Conservation (phyloP, 2,888 invertebrate species). For the Quadroppia sp. region DNA sequence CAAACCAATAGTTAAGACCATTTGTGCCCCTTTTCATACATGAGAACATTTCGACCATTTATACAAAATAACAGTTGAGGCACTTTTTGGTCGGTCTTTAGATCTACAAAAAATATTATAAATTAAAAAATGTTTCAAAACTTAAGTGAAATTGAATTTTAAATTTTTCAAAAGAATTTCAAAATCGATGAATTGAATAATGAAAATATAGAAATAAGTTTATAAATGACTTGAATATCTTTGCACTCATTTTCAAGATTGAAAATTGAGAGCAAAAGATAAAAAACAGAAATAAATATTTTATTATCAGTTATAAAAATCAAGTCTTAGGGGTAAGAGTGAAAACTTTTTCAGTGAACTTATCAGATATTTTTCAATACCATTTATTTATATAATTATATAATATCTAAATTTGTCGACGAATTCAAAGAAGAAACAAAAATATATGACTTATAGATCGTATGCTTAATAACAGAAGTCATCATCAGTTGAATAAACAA, state of each 20-base stretch:
- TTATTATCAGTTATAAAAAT: neutral
- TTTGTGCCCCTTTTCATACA: slow-evolving; percentile 16
- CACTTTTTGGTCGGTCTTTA: too few relatives aligned
- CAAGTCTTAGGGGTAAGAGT: neutral
- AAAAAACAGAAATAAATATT: neutral
- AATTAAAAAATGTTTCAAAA: too few relatives aligned
- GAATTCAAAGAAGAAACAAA: neutral
- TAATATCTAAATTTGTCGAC: neutral
- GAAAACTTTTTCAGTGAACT: neutral
- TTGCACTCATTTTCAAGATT: neutral
- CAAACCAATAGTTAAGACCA: neutral
- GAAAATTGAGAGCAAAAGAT: neutral
- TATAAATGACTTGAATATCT: neutral
- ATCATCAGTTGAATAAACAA: neutral
- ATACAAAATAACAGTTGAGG: neutral
- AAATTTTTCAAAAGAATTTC: too few relatives aligned
- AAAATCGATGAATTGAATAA: neutral
- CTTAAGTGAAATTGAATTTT: too few relatives aligned
- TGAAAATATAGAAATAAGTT: too few relatives aligned
- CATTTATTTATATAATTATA: neutral
- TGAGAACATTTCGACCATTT: neutral
- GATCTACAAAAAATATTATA: too few relatives aligned
- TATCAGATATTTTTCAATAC: neutral
- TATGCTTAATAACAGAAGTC: slow-evolving; percentile 24
- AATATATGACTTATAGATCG: neutral